These are phyloP conservation scores for Exaiptasia diaphana DNA, from an alignment of 64 coral and sea anemone species.

Conservation along the genomic window DNA sequence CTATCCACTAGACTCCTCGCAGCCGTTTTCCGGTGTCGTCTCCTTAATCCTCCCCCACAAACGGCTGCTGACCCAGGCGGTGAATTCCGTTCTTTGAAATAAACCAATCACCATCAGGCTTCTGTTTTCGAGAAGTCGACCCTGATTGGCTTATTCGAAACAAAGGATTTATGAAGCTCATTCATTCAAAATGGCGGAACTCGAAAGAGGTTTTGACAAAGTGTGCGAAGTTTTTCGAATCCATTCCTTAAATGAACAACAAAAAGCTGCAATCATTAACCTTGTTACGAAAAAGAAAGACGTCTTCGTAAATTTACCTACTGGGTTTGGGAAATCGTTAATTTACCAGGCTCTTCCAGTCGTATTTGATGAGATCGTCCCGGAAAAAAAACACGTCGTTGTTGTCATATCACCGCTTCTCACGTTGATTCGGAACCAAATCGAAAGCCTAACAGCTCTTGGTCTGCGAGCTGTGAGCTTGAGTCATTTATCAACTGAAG, in stretches of 20 bases:
- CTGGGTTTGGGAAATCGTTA: slow-evolving; percentile 24
- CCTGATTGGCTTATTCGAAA: background rate
- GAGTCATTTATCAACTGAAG: background rate
- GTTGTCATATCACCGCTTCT: background rate
- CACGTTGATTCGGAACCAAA: slow-evolving; percentile 13
- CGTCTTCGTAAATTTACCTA: slow-evolving; percentile 18
- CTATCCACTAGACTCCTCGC: background rate
- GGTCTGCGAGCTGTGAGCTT: background rate
- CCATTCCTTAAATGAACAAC: background rate
- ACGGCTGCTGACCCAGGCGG: background rate
- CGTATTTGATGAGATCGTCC: background rate
- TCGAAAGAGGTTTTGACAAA: background rate
- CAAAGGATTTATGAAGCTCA: background rate
- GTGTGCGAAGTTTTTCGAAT: background rate
- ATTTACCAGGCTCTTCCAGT: background rate
- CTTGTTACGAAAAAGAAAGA: background rate
- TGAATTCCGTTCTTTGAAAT: background rate
- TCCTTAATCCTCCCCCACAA: background rate
- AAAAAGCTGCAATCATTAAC: background rate
- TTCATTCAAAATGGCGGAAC: background rate
- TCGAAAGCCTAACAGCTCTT: background rate
- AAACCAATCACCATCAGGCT: background rate
- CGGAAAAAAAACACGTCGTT: background rate
- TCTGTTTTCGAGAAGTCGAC: background rate
- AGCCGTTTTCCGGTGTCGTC: background rate